These are phyloP conservation scores for Puma concolor DNA, from an alignment of 2,113 vertebrate species.

Conservation along the genomic window DNA sequence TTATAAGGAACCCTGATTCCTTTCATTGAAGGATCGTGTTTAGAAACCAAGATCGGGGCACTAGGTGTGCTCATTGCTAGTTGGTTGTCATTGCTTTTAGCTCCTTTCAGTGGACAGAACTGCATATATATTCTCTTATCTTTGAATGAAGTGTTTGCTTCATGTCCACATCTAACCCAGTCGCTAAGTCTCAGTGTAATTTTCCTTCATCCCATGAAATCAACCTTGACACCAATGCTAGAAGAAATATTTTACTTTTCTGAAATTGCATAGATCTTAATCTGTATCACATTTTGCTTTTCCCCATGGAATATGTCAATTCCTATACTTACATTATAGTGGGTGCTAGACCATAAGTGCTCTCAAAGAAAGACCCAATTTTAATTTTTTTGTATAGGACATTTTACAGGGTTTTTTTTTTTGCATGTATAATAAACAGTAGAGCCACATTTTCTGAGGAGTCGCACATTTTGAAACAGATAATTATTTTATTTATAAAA, in stretches of 20 bases:
- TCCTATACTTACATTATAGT: background rate
- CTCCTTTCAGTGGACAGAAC: background rate
- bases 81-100: fast-evolving
- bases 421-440: background rate
- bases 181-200: background rate
- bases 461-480: background rate
- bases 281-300: background rate
- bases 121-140: background rate
- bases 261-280: background rate
- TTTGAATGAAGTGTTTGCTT: background rate
- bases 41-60: background rate
- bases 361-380: background rate
- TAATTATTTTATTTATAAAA: slow-evolving; percentile 22
- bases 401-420: background rate
- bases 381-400: background rate
- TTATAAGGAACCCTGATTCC: background rate
- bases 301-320: background rate
- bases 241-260: background rate
- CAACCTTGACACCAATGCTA: background rate
- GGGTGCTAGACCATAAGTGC: background rate
- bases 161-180: background rate
- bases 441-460: background rate
- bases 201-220: background rate
- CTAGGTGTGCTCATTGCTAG: background rate
- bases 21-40: background rate